Evolutionary conservation across 2,888 invertebrate species (phyloP).

Genomic region (Phalera bucephala): DNA sequence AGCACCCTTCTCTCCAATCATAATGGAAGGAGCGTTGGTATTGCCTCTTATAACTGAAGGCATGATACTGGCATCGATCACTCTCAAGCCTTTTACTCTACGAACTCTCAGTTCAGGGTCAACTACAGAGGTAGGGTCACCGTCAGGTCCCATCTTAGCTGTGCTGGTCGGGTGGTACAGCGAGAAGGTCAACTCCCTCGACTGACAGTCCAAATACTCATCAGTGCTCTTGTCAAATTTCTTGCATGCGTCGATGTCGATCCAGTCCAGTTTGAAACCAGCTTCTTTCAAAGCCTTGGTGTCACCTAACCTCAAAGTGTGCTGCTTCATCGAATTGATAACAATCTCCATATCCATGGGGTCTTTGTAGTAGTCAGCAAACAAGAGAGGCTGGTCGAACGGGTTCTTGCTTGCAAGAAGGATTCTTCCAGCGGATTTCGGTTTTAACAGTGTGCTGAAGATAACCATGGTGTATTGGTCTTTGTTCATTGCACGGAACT

Average conservation of each 20-base stretch:
- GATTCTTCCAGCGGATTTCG: conserved; percentile 84
- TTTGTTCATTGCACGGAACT: conserved; percentile 64
- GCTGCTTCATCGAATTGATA: conserved; percentile 70
- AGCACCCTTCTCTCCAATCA: conserved; percentile 83
- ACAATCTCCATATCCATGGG: conserved; percentile 80
- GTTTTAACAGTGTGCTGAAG: conserved; percentile 85
- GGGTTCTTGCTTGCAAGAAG: conserved; percentile 85
- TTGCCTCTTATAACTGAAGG: conserved; percentile 81
- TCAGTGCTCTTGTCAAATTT: conserved; percentile 80
- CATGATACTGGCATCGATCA: conserved; percentile 84
- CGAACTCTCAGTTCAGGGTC: conserved; percentile 75
- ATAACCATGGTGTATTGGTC: conserved; percentile 76
- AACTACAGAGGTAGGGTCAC: conserved; percentile 77
- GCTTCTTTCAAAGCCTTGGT: conserved; percentile 78
- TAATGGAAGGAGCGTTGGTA: conserved; percentile 82
- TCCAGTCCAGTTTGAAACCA: conserved; percentile 77
- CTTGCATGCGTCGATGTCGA: conserved; percentile 81
- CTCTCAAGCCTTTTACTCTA: conserved; percentile 74
- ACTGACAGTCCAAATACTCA: conserved; percentile 87
- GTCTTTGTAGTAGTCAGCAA: conserved; percentile 86
- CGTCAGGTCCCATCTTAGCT: conserved; percentile 77
- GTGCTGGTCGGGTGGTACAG: conserved; percentile 82
- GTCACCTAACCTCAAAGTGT: conserved; percentile 63
- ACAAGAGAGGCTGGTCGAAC: conserved; percentile 84
- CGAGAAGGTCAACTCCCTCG: conserved; percentile 74